These are phyloP conservation scores for Leptoteleia sp. DNA, from an alignment of 1,140 invertebrate species.

Conservation along the genomic window DNA sequence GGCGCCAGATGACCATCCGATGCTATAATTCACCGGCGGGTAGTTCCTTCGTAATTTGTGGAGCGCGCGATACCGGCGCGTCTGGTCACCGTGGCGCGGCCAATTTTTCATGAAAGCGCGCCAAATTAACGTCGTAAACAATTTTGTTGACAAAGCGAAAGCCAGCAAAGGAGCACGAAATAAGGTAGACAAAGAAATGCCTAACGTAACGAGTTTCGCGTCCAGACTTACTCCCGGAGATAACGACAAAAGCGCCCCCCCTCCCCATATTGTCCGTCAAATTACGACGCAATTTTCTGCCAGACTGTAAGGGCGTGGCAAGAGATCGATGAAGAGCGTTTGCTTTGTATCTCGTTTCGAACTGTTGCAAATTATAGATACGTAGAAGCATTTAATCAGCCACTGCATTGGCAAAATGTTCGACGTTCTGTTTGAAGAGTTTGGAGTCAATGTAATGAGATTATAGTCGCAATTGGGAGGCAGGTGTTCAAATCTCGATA, in stretches of 20 bases:
- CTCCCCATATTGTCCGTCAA: conserved; percentile 54
- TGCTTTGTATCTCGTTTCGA: conserved; percentile 2
- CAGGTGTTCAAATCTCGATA: too few species aligned
- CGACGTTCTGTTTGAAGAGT: too few species aligned
- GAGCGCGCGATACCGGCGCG: conserved; percentile 52
- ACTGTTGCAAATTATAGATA: too few species aligned
- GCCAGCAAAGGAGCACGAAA: conserved; percentile 29
- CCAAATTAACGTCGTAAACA: conserved; percentile 71
- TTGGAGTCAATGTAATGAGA: too few species aligned
- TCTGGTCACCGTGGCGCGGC: conserved; percentile 23
- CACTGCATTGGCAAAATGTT: too few species aligned
- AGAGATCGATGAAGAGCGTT: conserved; percentile 16
- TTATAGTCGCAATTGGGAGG: too few species aligned
- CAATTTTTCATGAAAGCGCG: conserved; percentile 67
- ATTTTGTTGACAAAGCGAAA: conserved; percentile 68
- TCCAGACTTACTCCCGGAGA: conserved; percentile 41
- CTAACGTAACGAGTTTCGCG: conserved; percentile 58
- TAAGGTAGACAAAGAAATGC: conserved; percentile 56
- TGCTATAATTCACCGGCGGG: conserved; percentile 63
- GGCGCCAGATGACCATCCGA: conserved; percentile 66
- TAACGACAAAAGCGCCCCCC: conserved; percentile 42
- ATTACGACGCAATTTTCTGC: conserved; percentile 45
- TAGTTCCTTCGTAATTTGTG: conserved; percentile 68
- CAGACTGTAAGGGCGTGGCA: conserved; percentile 3
- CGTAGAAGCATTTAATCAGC: too few species aligned